Conservation (phyloP, 2,113 vertebrate species). For the Xyrauchen texanus region DNA sequence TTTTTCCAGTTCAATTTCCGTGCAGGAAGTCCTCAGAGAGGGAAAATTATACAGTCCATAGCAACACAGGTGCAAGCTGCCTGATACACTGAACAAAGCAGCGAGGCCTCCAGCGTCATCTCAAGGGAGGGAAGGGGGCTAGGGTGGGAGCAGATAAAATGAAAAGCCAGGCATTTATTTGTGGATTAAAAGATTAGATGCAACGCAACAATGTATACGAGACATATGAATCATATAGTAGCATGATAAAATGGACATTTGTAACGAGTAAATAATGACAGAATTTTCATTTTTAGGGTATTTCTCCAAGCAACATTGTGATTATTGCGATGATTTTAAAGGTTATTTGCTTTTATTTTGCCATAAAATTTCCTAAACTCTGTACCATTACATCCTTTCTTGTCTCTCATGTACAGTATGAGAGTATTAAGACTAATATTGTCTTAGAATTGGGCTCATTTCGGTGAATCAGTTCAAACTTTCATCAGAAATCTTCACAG, state of each 20-base stretch:
- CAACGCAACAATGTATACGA: constrained; percentile 56
- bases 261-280: too few species aligned
- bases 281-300: too few species aligned
- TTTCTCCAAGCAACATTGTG: too few species aligned
- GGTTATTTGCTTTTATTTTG: too few species aligned
- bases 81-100: constrained; percentile 37
- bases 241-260: constrained; percentile 25
- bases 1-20: constrained; percentile 45
- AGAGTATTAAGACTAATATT: too few species aligned
- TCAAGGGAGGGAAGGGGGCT: constrained; percentile 34
- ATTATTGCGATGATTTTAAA: too few species aligned
- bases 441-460: too few species aligned
- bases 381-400: too few species aligned
- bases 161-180: constrained; percentile 62
- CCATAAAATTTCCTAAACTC: too few species aligned
- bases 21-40: constrained; percentile 37
- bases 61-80: constrained; percentile 44
- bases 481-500: too few species aligned
- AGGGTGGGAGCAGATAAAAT: constrained; percentile 63
- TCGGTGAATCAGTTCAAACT: too few species aligned
- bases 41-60: constrained; percentile 36
- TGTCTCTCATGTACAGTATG: too few species aligned
- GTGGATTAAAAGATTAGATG: constrained; percentile 62
- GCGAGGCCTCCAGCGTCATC: constrained; percentile 15
- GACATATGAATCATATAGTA: constrained; percentile 43